Conservation (phyloP, 2,797 vertebrate species). For the Mormyrus hasselquistii region DNA sequence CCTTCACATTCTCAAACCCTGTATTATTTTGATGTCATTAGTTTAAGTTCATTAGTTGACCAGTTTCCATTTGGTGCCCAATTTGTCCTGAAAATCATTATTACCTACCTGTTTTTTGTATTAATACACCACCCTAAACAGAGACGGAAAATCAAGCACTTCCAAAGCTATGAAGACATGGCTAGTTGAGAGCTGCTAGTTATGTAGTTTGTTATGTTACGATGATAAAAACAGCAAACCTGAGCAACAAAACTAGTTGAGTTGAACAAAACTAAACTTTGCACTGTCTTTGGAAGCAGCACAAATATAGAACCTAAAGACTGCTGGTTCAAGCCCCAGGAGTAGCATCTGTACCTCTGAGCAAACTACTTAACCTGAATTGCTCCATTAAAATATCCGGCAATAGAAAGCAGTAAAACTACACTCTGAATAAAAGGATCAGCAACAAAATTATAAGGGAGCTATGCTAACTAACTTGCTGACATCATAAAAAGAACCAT, state of each 20-base stretch:
- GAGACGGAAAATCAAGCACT: not conserved
- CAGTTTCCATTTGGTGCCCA: not conserved
- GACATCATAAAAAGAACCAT: not conserved
- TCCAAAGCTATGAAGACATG: not conserved
- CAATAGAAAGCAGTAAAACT: slow-evolving; percentile 6
- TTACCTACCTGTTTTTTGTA: not conserved
- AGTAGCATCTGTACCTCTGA: slow-evolving; percentile 6
- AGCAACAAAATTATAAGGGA: slow-evolving; percentile 4
- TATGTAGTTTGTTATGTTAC: not conserved
- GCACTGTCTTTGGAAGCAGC: not conserved
- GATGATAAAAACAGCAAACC: not conserved
- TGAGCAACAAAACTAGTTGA: not conserved
- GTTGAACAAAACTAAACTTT: not conserved
- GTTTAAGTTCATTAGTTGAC: not conserved
- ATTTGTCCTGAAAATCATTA: not conserved
- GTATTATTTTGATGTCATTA: not conserved
- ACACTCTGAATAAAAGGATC: not conserved
- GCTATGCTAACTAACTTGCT: not conserved
- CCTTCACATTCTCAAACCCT: not conserved
- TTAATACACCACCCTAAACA: not conserved
- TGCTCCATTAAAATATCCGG: slow-evolving; percentile 1
- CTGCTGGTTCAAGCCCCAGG: slow-evolving; percentile 11
- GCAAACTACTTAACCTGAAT: slow-evolving; percentile 9
- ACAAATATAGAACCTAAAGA: not conserved
- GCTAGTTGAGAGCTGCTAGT: not conserved